Evolutionary conservation across 2,113 vertebrate species (phyloP).

Genomic region (Bagarius yarrelli): DNA sequence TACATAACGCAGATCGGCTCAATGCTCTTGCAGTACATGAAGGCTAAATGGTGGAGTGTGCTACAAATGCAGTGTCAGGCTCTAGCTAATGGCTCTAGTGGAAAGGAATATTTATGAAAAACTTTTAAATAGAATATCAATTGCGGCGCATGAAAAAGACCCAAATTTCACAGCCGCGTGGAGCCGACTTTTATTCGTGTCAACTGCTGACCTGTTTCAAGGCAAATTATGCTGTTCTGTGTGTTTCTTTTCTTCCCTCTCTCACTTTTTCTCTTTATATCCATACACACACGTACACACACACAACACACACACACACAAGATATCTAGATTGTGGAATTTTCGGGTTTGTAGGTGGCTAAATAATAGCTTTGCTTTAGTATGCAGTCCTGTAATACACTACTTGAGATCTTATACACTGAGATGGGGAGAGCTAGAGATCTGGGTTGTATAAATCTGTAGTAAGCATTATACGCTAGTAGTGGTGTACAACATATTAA

Average conservation of each 20-base stretch:
- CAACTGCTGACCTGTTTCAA: constrained; percentile 58
- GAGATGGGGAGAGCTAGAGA: neutral
- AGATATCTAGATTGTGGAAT: neutral
- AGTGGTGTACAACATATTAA: neutral
- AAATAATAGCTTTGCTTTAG: constrained; percentile 1
- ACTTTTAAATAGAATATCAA: constrained; percentile 66
- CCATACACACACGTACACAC: neutral
- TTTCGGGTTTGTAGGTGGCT: neutral
- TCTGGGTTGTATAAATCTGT: neutral
- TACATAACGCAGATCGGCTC: constrained; percentile 30
- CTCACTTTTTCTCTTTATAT: constrained; percentile 2
- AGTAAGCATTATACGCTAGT: neutral
- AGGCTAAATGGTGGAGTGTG: constrained; percentile 64
- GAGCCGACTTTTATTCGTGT: constrained; percentile 59
- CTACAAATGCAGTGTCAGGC: constrained; percentile 62
- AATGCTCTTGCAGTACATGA: constrained; percentile 45
- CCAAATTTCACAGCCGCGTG: constrained; percentile 60
- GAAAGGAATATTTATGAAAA: constrained; percentile 66
- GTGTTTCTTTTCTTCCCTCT: constrained; percentile 41
- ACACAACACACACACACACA: neutral
- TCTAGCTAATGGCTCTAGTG: constrained; percentile 54
- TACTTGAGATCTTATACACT: neutral
- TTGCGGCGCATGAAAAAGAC: constrained; percentile 62
- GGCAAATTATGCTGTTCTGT: constrained; percentile 60
- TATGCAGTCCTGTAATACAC: neutral